Base-by-base conservation (phyloP, 2,888 invertebrate genomes). In the Drosophila nr. medialis region DNA sequence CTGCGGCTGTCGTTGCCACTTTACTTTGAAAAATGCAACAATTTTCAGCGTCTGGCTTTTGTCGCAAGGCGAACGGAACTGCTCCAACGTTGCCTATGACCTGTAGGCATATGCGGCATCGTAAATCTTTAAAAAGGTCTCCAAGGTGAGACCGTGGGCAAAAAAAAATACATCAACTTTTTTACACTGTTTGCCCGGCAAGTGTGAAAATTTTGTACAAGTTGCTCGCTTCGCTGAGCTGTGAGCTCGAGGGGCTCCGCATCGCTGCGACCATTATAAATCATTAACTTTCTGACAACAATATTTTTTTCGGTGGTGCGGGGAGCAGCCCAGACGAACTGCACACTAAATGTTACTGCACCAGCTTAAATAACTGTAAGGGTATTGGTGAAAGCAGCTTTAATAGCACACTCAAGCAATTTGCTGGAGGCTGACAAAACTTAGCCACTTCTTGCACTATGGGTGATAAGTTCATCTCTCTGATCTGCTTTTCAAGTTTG, bases 81-180 rank as follows among this genome's bases (percentile, higher is more conserved):
- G 21, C 29, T 48, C 45, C 66, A 67, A 34, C 66, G 69, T 77
- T 67, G 77, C 82, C 84, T 81, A 81, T 89, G 92, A 91, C 91
- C 91, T 84, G 87, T 89, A 89, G 91, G 91, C 91, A 90, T 90
- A 91, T 89, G 86, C 90, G 88, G 86, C 83, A 88, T 90, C 91
- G 92, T 91, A 92, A 92, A 91, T 91, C 91, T 92, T 90, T 89
- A 89, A 88, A 89, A 89, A 90, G 89, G 80, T 90, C 89, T 79
- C 90, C 89, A 89, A 91, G 89, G 90, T 90, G 80, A 80, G 79
- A 62, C 72, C 13, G n/a, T 55, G 36, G 62, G 61, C 66, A 72
- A 59, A 55, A 40, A 38, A 42, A 21, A 49, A 59, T 48, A 1
- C 30, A 4, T 21, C 10, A 2, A 21, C 68, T 71, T 87, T 81